A percentile compares a stretch with the other conserved stretches of the same genome.
These are phyloP conservation scores for Diuraphis noxia DNA, from an alignment of 1,140 invertebrate genomes.

Conservation along the genomic window DNA sequence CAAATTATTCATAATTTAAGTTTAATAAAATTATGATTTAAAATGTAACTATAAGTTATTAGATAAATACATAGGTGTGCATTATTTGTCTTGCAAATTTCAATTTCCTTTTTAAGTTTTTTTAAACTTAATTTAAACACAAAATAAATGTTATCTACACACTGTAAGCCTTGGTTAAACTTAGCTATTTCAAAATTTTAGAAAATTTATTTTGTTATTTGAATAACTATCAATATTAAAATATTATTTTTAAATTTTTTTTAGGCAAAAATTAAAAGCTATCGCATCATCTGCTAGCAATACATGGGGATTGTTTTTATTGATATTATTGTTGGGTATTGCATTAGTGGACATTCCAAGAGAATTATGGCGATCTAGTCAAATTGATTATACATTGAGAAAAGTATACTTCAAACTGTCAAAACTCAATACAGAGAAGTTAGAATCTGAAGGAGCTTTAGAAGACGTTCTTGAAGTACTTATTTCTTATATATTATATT, in stretches of 20 bases:
- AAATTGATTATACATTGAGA: conserved; percentile 78
- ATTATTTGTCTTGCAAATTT: not conserved
- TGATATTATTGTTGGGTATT: conserved; percentile 94
- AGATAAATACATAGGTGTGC: not conserved
- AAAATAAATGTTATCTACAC: not conserved
- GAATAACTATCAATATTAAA: not conserved
- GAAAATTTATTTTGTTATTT: not conserved
- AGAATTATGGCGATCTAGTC: conserved; percentile 82
- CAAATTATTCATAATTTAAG: not conserved
- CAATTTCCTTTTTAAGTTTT: not conserved
- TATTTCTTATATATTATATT: conserved; percentile 40
- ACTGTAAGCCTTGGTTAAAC: no score
- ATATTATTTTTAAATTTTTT: conserved; percentile 56
- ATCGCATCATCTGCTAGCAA: conserved; percentile 99
- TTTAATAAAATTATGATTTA: not conserved
- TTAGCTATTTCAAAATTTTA: not conserved
- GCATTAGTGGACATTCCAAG: conserved; percentile 94
- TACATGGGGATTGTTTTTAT: conserved; percentile 96
- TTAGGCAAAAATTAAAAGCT: conserved; percentile 86
- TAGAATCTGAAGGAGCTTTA: conserved; percentile 93
- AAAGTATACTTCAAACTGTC: conserved; percentile 95
- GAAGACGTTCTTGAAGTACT: conserved; percentile 91
- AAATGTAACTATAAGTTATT: not conserved
- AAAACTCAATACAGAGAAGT: conserved; percentile 95
- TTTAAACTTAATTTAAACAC: not conserved